Evolutionary conservation across 2,113 vertebrate species (phyloP).

Genomic region (Nymphicus hollandicus): DNA sequence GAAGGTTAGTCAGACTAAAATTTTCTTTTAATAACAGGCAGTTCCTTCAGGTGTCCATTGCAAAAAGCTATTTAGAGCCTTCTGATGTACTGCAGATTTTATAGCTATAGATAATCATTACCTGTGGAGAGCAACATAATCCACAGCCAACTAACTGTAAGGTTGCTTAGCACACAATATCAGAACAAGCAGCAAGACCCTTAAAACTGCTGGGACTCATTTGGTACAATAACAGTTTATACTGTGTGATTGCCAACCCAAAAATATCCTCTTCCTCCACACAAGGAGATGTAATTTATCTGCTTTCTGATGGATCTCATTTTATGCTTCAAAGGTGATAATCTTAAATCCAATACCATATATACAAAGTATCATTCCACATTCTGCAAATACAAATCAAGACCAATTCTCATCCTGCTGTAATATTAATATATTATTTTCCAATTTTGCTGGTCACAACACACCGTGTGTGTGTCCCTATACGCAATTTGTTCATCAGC

Average conservation of each 20-base stretch:
- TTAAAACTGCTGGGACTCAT: neutral
- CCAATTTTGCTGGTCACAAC: neutral
- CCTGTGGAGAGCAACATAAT: neutral
- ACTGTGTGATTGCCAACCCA: neutral
- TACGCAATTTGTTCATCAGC: neutral
- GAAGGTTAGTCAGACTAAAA: neutral
- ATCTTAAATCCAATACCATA: neutral
- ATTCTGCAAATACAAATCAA: neutral
- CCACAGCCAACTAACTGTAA: neutral
- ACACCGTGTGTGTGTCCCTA: neutral
- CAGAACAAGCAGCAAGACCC: neutral
- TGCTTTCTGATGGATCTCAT: neutral
- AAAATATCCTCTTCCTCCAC: neutral
- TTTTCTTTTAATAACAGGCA: neutral
- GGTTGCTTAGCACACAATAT: neutral
- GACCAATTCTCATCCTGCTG: neutral
- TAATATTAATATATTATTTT: neutral
- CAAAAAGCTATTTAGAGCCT: neutral
- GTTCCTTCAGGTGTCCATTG: neutral
- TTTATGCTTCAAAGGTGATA: neutral
- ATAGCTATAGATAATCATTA: neutral
- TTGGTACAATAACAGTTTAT: neutral
- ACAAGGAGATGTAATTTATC: neutral
- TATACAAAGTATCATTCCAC: neutral
- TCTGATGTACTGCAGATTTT: neutral